Conservation (phyloP, 1,140 invertebrate species). For the Pseudomyrmex cubaensis region DNA sequence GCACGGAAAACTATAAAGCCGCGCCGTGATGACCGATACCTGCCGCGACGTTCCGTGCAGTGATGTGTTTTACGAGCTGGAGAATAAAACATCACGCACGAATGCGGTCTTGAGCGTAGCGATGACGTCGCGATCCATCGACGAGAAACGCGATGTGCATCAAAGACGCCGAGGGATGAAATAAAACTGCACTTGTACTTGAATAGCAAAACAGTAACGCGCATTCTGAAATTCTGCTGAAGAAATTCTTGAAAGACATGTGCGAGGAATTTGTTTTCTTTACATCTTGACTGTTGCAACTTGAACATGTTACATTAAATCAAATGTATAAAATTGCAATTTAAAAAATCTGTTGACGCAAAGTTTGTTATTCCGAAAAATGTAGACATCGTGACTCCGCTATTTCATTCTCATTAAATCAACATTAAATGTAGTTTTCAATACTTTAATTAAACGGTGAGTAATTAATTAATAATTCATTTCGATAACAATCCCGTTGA, state of each 20-base stretch:
- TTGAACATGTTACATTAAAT: no score
- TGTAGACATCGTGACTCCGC: background rate
- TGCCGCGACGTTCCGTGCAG: slow-evolving; percentile 53
- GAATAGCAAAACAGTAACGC: slow-evolving; percentile 2
- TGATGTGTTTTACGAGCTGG: slow-evolving; percentile 75
- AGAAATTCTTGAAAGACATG: background rate
- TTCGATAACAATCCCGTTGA: slow-evolving; percentile 3
- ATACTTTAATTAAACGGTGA: slow-evolving; percentile 11
- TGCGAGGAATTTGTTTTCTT: background rate
- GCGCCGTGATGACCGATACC: slow-evolving; percentile 78
- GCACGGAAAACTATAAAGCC: slow-evolving; percentile 74
- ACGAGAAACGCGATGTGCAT: background rate
- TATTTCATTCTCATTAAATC: background rate
- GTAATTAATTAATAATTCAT: background rate
- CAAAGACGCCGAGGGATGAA: background rate
- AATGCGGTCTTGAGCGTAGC: slow-evolving; percentile 66
- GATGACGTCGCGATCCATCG: slow-evolving; percentile 17
- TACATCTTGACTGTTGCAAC: background rate
- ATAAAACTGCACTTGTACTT: background rate
- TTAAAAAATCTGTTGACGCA: no score
- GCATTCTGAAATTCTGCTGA: no score
- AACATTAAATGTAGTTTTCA: background rate
- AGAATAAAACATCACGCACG: slow-evolving; percentile 52
- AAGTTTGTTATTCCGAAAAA: background rate
- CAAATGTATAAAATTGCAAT: no score